phyloP scores from a whole-genome alignment of 2,888 invertebrate species.

The Acrobasis repandana region DNA sequence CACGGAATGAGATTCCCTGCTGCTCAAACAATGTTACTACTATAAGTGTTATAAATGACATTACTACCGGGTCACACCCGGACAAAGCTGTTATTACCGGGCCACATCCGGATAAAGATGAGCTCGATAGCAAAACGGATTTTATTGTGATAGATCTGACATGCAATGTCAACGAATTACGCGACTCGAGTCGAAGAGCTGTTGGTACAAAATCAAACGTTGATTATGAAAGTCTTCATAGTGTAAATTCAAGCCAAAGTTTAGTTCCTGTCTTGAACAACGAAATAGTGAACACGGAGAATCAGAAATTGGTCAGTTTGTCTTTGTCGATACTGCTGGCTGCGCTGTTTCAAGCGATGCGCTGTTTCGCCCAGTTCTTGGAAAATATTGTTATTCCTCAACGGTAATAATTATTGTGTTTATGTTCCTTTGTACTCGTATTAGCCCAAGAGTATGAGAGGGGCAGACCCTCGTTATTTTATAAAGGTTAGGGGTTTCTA shows the following conservation, averaged over 20 bases:
- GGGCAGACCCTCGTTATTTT: too few species aligned
- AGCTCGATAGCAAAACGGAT: constrained; percentile 48
- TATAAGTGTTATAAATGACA: constrained; percentile 54
- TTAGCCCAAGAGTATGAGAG: too few species aligned
- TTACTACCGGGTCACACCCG: too few species aligned
- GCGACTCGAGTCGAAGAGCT: constrained; percentile 37
- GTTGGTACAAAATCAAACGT: constrained; percentile 60
- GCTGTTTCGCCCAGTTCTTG: constrained; percentile 84
- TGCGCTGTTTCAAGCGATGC: constrained; percentile 84
- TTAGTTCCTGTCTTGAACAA: constrained; percentile 75
- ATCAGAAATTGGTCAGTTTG: constrained; percentile 81
- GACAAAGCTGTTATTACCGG: constrained; percentile 36
- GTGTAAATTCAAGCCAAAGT: constrained; percentile 61
- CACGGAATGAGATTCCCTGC: constrained; percentile 77
- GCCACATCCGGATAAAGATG: constrained; percentile 36
- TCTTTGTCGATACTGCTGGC: constrained; percentile 84
- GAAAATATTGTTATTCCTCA: constrained; percentile 82
- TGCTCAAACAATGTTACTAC: constrained; percentile 68
- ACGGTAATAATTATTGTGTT: constrained; percentile 56
- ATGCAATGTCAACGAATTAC: constrained; percentile 59
- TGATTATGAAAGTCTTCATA: constrained; percentile 64
- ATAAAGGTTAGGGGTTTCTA: too few species aligned
- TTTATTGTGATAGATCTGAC: constrained; percentile 76
- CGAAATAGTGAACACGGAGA: constrained; percentile 69
- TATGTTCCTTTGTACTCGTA: constrained; percentile 64